phyloP scores from a whole-genome alignment of 92 coral and sea anemone species.

The Siderastrea siderea region DNA sequence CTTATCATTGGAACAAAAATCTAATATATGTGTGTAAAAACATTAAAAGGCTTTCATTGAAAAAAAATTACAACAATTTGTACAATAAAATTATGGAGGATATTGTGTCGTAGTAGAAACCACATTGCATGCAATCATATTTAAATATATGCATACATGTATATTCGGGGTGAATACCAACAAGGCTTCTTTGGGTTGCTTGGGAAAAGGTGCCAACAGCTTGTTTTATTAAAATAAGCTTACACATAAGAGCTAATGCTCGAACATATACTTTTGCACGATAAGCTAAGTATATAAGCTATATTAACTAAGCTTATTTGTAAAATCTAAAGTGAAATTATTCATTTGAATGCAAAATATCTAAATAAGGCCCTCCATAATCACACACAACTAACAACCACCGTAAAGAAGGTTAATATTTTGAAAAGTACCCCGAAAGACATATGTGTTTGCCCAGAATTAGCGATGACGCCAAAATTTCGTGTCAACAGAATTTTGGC shows the following conservation, averaged over 20 bases:
- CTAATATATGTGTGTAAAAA: no score
- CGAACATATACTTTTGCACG: not conserved
- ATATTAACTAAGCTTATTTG: no score
- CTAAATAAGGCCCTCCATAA: not conserved
- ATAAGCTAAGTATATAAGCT: no score
- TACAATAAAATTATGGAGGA: not conserved
- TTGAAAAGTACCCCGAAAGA: not conserved
- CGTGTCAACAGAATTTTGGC: not conserved
- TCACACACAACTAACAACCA: not conserved
- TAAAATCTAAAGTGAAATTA: not conserved
- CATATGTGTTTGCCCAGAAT: slow-evolving; percentile 18
- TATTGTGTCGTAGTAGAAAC: not conserved
- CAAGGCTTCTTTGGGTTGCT: not conserved
- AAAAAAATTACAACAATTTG: no score
- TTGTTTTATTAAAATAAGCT: no score
- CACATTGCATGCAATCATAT: no score
- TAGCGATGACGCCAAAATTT: slow-evolving; percentile 24
- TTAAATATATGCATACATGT: no score
- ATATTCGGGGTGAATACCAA: not conserved
- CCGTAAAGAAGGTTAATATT: not conserved
- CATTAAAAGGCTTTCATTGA: no score
- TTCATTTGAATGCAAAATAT: not conserved
- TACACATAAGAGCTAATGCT: not conserved
- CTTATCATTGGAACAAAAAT: no score
- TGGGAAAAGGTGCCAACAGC: not conserved